phyloP scores from a whole-genome alignment of 2,888 invertebrate species.

The Anodontia alba region DNA sequence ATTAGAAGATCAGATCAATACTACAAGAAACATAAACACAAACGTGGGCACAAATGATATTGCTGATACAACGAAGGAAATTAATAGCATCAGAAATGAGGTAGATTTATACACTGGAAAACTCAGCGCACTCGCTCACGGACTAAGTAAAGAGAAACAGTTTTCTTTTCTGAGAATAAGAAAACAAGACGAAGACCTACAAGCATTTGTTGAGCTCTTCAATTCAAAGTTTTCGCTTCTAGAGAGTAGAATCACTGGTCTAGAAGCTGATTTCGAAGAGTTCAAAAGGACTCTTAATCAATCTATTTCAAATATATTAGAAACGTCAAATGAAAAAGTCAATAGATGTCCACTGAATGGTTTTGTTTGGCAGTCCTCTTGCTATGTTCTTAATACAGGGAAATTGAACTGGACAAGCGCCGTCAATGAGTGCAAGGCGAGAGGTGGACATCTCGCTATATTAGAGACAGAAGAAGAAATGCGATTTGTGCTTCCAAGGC shows the following conservation, averaged over 20 bases:
- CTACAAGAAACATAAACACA: not conserved
- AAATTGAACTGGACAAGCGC: not conserved
- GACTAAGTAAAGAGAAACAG: not conserved
- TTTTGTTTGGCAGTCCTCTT: not conserved
- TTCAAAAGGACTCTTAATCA: not conserved
- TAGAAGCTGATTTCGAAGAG: not conserved
- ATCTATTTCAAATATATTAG: not conserved
- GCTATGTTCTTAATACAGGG: not conserved
- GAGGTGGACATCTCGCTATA: conserved; percentile 2
- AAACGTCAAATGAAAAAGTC: not conserved
- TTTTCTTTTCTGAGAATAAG: not conserved
- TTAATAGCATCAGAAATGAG: not conserved
- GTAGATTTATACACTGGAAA: not conserved
- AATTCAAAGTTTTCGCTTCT: not conserved
- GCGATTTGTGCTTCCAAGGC: not conserved
- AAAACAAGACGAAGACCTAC: not conserved
- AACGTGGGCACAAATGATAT: not conserved
- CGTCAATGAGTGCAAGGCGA: not conserved
- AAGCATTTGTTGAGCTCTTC: not conserved
- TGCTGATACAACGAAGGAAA: not conserved
- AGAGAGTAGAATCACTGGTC: not conserved
- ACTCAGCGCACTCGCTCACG: not conserved
- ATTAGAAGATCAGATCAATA: not conserved
- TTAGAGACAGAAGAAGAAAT: not conserved
- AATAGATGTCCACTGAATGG: not conserved